A percentile compares a stretch with the other conserved stretches of the same genome.
phyloP scores from a whole-genome alignment of 2,888 invertebrate species.

The Calliscelio sp. region DNA sequence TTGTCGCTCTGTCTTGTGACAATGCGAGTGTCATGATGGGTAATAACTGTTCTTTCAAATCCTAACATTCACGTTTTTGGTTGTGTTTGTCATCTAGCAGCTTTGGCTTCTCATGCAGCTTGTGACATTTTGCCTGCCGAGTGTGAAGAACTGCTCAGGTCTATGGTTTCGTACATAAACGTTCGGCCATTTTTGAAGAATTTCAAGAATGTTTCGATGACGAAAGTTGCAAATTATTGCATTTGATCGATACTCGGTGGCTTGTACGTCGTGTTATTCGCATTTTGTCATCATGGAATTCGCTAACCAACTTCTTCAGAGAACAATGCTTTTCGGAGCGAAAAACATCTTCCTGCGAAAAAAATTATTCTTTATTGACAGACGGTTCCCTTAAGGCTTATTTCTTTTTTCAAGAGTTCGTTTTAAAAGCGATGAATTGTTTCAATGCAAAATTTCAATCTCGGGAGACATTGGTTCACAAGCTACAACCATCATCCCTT shows the following conservation, averaged over 20 bases:
- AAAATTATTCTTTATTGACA: background rate
- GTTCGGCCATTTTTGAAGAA: conserved; percentile 9
- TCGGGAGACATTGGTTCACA: conserved; percentile 13
- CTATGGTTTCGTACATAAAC: conserved; percentile 10
- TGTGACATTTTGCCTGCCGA: background rate
- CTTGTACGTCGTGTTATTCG: conserved; percentile 3
- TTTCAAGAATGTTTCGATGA: background rate
- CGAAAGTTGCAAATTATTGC: background rate
- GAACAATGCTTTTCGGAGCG: background rate
- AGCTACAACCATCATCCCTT: background rate
- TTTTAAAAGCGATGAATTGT: conserved; percentile 11
- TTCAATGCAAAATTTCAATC: conserved; percentile 41
- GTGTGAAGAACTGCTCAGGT: conserved; percentile 10
- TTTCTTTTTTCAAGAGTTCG: conserved; percentile 28
- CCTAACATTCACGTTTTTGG: too few species aligned
- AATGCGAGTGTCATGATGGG: too few species aligned
- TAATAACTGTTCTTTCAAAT: too few species aligned
- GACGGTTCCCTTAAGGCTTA: background rate
- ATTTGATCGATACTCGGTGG: conserved; percentile 18
- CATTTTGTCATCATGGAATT: background rate
- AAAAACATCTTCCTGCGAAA: too few species aligned
- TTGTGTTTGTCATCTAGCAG: too few species aligned
- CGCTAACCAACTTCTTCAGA: conserved; percentile 5
- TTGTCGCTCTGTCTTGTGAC: too few species aligned
- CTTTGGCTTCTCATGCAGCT: too few species aligned